phyloP scores from a whole-genome alignment of 2,888 invertebrate species.

The Sesia apiformis region DNA sequence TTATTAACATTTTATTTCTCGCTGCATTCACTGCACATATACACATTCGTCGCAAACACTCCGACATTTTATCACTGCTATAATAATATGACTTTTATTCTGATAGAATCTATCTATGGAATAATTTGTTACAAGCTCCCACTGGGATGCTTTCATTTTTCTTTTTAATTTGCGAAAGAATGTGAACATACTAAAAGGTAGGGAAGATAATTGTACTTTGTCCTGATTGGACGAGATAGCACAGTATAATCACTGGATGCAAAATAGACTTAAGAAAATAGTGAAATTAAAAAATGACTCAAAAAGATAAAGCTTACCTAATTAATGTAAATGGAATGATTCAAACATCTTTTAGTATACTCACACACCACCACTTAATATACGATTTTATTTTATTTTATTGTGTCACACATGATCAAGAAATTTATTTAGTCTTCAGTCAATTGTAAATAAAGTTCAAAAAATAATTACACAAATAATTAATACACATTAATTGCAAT shows the following conservation, averaged over 20 bases:
- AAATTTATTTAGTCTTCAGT: slow-evolving; percentile 59
- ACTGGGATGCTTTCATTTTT: slow-evolving; percentile 66
- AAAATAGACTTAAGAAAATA: slow-evolving; percentile 52
- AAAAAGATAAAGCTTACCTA: slow-evolving; percentile 36
- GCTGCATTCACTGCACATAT: slow-evolving; percentile 59
- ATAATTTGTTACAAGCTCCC: slow-evolving; percentile 49
- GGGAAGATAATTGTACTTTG: slow-evolving; percentile 43
- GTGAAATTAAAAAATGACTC: slow-evolving; percentile 43
- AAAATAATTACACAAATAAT: slow-evolving; percentile 58
- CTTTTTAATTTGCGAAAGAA: slow-evolving; percentile 52
- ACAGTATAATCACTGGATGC: slow-evolving; percentile 34
- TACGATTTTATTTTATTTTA: slow-evolving; percentile 47
- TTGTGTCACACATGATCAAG: slow-evolving; percentile 47
- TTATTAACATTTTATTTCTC: slow-evolving; percentile 74
- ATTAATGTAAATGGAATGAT: slow-evolving; percentile 67
- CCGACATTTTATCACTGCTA: slow-evolving; percentile 54
- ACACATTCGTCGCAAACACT: slow-evolving; percentile 60
- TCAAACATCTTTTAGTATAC: slow-evolving; percentile 66
- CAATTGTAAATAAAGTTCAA: slow-evolving; percentile 61
- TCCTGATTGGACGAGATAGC: slow-evolving; percentile 32
- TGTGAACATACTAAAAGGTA: slow-evolving; percentile 68
- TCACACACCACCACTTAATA: slow-evolving; percentile 52
- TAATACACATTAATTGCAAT: slow-evolving; percentile 42
- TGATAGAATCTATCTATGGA: slow-evolving; percentile 60
- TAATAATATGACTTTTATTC: slow-evolving; percentile 65